Evolutionary conservation across 2,797 vertebrate genomes (phyloP), one percentile per base, ranked within the genome.

Genomic region (Neosalanx taihuensis): DNA sequence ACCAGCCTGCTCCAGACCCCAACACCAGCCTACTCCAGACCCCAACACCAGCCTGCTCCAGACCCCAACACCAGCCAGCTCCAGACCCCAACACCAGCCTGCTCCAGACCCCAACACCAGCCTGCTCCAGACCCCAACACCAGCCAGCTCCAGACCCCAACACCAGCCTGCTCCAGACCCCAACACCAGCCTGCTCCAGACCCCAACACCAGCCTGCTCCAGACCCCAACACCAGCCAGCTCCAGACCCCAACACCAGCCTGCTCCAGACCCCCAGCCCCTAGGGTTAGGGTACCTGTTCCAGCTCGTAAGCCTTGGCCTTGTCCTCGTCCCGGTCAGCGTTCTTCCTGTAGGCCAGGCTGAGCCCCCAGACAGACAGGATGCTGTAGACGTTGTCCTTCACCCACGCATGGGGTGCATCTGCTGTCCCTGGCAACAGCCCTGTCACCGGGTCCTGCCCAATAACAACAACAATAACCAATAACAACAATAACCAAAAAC

Each of bases 281-380:
- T 26, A 26, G 23, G 23, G 23, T 26, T 26, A 26, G 23, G 23
- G 23, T 12, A 96, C 95, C 94, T 96, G 95, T 74, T 96, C 95
- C 76, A 96, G 88, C 67, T 96, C 94, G 31, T 94, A 96, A 5
- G 95, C 94, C 74, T 96, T 96, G 9, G 95, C 95, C 72, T 96
- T 96, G 88, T 96, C 95, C 82, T 96, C 95, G 18, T 96, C 95
- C 0, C 92, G 91, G 81, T 96, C 94, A 0, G 95, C 94, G 5
- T 94, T 95, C 81, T 96, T 96, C 61, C 95, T 91, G 80, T 96
- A 96, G 9, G 95, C 95, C 81, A 96, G 80, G 29, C 94, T 93
- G 71, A 96, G 89, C 6, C 91, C 95, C 95, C 95, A 96, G 12
- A 96, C 95, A 0, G 94, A 92, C 83, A 96, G 80, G 78, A 95